Conservation (phyloP, 2,113 vertebrate genomes). For the Pitta sordida region DNA sequence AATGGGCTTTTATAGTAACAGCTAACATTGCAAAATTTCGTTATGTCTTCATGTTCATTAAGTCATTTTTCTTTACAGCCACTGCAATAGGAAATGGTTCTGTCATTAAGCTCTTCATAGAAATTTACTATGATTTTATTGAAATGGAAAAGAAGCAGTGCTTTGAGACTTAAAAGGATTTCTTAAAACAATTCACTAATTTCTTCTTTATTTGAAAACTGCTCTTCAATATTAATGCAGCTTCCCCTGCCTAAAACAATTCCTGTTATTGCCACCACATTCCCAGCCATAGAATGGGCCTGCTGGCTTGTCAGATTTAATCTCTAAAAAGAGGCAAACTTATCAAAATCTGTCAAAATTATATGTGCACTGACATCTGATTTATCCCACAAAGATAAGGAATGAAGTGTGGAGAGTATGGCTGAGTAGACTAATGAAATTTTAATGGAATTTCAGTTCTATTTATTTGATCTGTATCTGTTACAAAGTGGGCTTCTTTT, state of each 20-base stretch:
- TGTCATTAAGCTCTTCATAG: slow-evolving; percentile 28
- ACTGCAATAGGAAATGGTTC: slow-evolving; percentile 25
- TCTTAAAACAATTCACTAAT: slow-evolving; percentile 28
- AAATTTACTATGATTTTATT: slow-evolving; percentile 29
- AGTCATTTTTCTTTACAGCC: slow-evolving; percentile 14
- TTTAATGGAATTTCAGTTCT: slow-evolving; percentile 28
- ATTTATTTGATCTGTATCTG: background rate
- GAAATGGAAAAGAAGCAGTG: slow-evolving; percentile 12
- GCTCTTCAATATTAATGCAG: background rate
- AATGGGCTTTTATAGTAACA: background rate
- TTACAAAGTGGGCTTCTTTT: background rate
- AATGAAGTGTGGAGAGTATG: background rate
- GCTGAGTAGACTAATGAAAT: slow-evolving; percentile 5
- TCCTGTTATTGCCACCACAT: slow-evolving; percentile 17
- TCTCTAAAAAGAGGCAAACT: background rate
- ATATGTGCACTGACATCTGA: slow-evolving; percentile 25
- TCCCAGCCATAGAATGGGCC: background rate
- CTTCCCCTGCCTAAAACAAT: slow-evolving; percentile 20
- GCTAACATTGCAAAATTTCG: background rate
- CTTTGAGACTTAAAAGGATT: slow-evolving; percentile 2
- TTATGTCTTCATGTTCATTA: background rate
- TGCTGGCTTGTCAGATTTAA: slow-evolving; percentile 15
- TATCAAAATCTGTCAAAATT: slow-evolving; percentile 29
- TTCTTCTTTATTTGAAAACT: slow-evolving; percentile 26
- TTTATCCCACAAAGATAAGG: background rate